Base-by-base conservation (phyloP, 2,797 vertebrate species). In the Zalophus californianus region DNA sequence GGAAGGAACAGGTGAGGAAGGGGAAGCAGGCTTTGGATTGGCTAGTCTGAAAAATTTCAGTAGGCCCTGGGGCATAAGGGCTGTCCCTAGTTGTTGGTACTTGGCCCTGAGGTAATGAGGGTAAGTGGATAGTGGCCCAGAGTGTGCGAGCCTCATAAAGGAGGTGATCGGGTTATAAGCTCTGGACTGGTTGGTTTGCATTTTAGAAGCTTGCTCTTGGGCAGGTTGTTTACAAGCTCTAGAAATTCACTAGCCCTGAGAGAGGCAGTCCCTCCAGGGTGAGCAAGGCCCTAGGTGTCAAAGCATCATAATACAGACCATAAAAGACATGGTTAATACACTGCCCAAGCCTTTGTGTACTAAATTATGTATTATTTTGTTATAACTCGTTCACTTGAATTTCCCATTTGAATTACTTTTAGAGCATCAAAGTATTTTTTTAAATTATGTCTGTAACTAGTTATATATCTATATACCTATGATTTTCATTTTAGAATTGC, bases 401-500 rank as follows among this genome's bases (percentile, higher is more conserved):
- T 88, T 95, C 68, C n/a, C 38, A 88, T 44, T 90, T 96, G 44
- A 86, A 54, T 62, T 92, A 50, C 3, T 85, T 44, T 48, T 18
- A 58, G 48, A 41, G 58, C 23, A 70, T 50, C 35, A 86, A 9
- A 66, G 35, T 7, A 0, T 35, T 35, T 68, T 50, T 85, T 77
- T 0, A 15, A 89, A n/a, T 58, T n/a, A 27, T 4, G 2, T 32
- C 75, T 83, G 0, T 48, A 15, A 41, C 23, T 77, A 72, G 13
- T 84, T 50, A 50, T 50, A 16, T 72, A 70, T 41, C 20, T 23
- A 23, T 70, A n/a, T 13, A 78, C 14, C n/a, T n/a, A 7, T 78
- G 48, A 25, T 87, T 90, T 96, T 96, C 86, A 52, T 54, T 94
- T 86, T 73, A 83, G 89, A 79, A n/a, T 14, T 66, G 21, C 9